These are phyloP conservation scores for Anthrax anthrax DNA, from an alignment of 2,888 invertebrate genomes.

Conservation along the genomic window DNA sequence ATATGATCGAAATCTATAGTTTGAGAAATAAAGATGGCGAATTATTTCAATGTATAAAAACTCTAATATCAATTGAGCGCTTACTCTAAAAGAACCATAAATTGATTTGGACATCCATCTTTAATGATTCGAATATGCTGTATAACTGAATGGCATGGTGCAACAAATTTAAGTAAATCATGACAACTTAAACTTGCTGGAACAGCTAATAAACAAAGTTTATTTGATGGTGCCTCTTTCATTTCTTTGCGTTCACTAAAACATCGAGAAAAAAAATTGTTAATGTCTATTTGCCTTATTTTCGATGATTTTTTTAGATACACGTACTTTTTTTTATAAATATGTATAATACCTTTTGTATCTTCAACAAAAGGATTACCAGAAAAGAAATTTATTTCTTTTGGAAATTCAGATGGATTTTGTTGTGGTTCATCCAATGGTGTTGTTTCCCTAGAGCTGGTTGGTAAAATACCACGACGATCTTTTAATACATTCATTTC, in stretches of 20 bases:
- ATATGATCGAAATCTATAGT: slow-evolving; percentile 49
- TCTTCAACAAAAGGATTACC: slow-evolving; percentile 97
- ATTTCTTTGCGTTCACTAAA: slow-evolving; percentile 58
- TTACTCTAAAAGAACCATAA: slow-evolving; percentile 90
- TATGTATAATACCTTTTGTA: slow-evolving; percentile 89
- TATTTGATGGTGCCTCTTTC: slow-evolving; percentile 59
- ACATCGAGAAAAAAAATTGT: slow-evolving; percentile 11
- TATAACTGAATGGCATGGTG: slow-evolving; percentile 81
- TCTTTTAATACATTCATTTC: slow-evolving; percentile 34
- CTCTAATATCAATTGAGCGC: slow-evolving; percentile 16
- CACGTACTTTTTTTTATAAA: slow-evolving; percentile 88
- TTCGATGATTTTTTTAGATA: background rate
- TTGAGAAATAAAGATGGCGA: background rate
- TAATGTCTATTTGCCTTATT: no score
- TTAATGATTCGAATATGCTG: slow-evolving; percentile 83
- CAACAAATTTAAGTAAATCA: slow-evolving; percentile 86
- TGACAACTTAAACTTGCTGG: slow-evolving; percentile 84
- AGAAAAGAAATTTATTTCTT: slow-evolving; percentile 68
- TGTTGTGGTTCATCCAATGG: slow-evolving; percentile 20
- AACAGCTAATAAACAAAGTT: slow-evolving; percentile 76
- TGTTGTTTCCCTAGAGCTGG: slow-evolving; percentile 45
- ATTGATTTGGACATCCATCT: slow-evolving; percentile 87
- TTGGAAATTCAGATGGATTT: slow-evolving; percentile 29
- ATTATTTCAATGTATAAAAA: slow-evolving; percentile 2
- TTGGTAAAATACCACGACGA: slow-evolving; percentile 43